These are phyloP conservation scores for Dicyrtoma fusca DNA, from an alignment of 2,888 invertebrate species.

Conservation along the genomic window DNA sequence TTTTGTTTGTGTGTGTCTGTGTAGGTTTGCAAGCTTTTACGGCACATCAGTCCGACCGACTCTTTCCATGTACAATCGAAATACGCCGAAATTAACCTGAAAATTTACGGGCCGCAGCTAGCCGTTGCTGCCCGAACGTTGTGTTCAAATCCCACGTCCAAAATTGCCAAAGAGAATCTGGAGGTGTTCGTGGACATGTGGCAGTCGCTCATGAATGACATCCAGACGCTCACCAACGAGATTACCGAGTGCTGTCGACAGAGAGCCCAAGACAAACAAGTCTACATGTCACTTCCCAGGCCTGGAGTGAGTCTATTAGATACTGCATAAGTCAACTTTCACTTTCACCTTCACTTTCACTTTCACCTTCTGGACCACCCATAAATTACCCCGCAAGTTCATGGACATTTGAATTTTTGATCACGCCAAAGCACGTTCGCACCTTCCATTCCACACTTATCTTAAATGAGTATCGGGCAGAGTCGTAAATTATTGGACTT, in stretches of 20 bases:
- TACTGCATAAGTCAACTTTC: too few species aligned
- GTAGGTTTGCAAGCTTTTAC: slow-evolving; percentile 91
- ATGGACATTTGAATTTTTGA: too few species aligned
- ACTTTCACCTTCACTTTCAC: too few species aligned
- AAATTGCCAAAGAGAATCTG: slow-evolving; percentile 95
- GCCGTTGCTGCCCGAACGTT: slow-evolving; percentile 91
- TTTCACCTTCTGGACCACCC: too few species aligned
- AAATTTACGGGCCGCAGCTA: slow-evolving; percentile 93
- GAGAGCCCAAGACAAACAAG: slow-evolving; percentile 70
- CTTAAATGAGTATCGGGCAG: too few species aligned
- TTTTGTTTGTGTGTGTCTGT: too few species aligned
- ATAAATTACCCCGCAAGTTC: too few species aligned
- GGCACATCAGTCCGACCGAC: slow-evolving; percentile 93
- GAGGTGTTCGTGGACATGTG: slow-evolving; percentile 86
- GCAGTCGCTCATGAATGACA: slow-evolving; percentile 89
- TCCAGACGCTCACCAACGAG: slow-evolving; percentile 87
- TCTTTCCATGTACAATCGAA: slow-evolving; percentile 93
- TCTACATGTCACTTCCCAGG: slow-evolving; percentile 90
- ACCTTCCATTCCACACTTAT: too few species aligned
- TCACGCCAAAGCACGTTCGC: too few species aligned
- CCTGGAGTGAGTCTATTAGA: slow-evolving; percentile 84
- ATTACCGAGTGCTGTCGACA: slow-evolving; percentile 78
- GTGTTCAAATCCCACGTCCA: slow-evolving; percentile 87
- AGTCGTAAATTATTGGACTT: too few species aligned
- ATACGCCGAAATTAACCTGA: slow-evolving; percentile 91